Conservation (phyloP, 2,113 vertebrate species). For the Poicephalus gulielmi region DNA sequence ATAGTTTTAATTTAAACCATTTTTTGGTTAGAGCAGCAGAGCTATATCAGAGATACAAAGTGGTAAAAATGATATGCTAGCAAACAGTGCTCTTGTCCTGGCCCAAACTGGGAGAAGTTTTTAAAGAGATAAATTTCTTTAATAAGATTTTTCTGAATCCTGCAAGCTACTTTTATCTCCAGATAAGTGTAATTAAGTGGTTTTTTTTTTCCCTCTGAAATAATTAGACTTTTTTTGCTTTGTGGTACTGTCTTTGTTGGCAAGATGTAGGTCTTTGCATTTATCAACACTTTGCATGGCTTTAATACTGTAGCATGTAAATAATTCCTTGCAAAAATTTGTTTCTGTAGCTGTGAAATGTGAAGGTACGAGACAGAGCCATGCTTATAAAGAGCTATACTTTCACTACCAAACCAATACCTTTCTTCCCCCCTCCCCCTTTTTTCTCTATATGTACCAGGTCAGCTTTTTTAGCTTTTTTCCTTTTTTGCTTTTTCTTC, state of each 20-base stretch:
- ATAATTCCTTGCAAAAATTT: not conserved
- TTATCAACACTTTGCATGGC: not conserved
- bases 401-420: not conserved
- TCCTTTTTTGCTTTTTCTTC: not conserved
- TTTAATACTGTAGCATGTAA: not conserved
- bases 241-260: not conserved
- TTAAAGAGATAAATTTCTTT: not conserved
- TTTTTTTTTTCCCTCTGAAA: not conserved
- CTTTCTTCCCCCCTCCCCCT: fast-evolving
- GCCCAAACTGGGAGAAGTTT: not conserved
- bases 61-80: not conserved
- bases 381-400: not conserved
- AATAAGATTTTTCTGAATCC: not conserved
- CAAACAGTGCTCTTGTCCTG: not conserved
- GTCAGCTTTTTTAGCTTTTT: not conserved
- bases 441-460: not conserved
- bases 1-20: not conserved
- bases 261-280: not conserved
- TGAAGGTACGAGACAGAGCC: not conserved
- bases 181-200: not conserved
- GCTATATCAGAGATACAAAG: not conserved
- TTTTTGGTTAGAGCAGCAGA: not conserved
- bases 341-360: not conserved
- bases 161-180: not conserved
- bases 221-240: not conserved